Evolutionary conservation across 2,888 invertebrate genomes (phyloP).

Genomic region (Aporophyla nigra): DNA sequence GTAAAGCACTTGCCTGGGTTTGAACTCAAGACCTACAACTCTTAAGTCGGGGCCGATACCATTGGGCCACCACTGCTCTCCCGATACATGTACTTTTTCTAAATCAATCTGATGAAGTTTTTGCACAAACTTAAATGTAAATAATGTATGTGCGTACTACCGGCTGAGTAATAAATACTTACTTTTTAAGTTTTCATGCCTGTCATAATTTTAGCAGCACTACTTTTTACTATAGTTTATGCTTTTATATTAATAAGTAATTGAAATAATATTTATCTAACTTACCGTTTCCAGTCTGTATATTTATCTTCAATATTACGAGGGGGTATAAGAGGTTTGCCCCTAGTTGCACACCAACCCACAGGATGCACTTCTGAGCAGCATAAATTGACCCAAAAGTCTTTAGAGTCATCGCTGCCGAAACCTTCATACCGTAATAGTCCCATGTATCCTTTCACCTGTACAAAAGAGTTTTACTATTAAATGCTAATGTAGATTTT

Average conservation of each 20-base stretch:
- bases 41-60: too few relatives aligned
- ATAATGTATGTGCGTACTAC: too few relatives aligned
- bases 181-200: not conserved
- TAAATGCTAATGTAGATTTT: not conserved
- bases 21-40: too few relatives aligned
- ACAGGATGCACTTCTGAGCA: slow-evolving; percentile 98
- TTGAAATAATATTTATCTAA: not conserved
- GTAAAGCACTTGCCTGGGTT: too few relatives aligned
- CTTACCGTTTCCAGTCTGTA: slow-evolving; percentile 97
- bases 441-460: slow-evolving; percentile 96
- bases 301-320: slow-evolving; percentile 98
- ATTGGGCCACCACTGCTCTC: too few relatives aligned
- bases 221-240: not conserved
- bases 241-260: not conserved
- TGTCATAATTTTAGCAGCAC: not conserved
- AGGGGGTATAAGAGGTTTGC: slow-evolving; percentile 98
- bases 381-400: slow-evolving; percentile 99
- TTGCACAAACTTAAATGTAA: too few relatives aligned
- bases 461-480: slow-evolving; percentile 18
- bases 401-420: slow-evolving; percentile 96
- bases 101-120: too few relatives aligned
- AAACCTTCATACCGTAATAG: slow-evolving; percentile 97
- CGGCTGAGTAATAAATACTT: not conserved
- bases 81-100: too few relatives aligned
- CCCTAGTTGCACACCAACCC: slow-evolving; percentile 99